Conservation (phyloP, 2,113 vertebrate genomes). For the Atherinomorus stipes region DNA sequence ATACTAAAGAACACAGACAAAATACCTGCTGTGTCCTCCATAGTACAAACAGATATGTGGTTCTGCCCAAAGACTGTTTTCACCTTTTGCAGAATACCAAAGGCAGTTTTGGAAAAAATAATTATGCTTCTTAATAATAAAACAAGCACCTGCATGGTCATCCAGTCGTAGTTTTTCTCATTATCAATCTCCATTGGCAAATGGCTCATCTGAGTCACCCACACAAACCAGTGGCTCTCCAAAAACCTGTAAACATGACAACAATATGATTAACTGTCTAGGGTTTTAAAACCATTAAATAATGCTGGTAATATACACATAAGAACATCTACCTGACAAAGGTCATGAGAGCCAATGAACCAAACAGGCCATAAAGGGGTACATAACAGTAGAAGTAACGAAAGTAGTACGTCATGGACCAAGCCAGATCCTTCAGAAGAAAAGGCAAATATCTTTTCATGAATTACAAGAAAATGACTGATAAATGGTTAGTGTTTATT, state of each 20-base stretch:
- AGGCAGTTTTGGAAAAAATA: neutral
- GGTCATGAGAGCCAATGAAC: slow-evolving; percentile 86
- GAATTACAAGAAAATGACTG: no score
- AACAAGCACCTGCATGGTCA: slow-evolving; percentile 89
- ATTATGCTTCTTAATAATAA: neutral
- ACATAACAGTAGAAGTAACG: slow-evolving; percentile 88
- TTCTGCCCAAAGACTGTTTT: no score
- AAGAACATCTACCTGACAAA: slow-evolving; percentile 87
- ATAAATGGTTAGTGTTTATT: no score
- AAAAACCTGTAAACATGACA: slow-evolving; percentile 84
- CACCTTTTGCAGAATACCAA: neutral
- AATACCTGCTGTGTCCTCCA: no score
- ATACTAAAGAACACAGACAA: no score
- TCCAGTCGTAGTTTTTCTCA: slow-evolving; percentile 92
- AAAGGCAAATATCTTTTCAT: neutral
- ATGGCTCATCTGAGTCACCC: slow-evolving; percentile 98
- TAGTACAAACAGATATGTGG: no score
- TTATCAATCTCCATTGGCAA: slow-evolving; percentile 93
- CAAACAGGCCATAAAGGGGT: slow-evolving; percentile 89
- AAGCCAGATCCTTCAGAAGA: slow-evolving; percentile 88
- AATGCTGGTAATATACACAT: neutral
- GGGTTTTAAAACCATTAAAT: neutral
- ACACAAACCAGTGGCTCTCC: slow-evolving; percentile 98
- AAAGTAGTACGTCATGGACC: slow-evolving; percentile 90
- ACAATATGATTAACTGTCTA: neutral